Evolutionary conservation across 2,113 vertebrate genomes (phyloP).

Genomic region (Hippocampus mohnikei): DNA sequence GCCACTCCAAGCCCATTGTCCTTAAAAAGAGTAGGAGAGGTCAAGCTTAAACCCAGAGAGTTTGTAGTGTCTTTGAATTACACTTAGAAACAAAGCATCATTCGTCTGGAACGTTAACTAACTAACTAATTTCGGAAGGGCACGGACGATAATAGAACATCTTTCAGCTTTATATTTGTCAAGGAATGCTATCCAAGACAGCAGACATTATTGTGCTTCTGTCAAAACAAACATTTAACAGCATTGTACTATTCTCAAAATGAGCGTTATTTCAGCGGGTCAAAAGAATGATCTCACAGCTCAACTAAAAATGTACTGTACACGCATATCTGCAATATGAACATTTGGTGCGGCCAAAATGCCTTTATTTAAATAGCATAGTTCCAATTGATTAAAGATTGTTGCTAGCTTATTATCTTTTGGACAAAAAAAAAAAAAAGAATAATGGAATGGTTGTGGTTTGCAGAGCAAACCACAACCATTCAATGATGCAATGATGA

Average conservation of each 20-base stretch:
- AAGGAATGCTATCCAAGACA: background rate
- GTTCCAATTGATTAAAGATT: too few relatives aligned
- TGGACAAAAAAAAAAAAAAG: too few relatives aligned
- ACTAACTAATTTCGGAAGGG: background rate
- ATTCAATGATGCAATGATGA: too few relatives aligned
- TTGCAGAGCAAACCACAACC: too few relatives aligned
- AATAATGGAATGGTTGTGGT: too few relatives aligned
- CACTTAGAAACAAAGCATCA: background rate
- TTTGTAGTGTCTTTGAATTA: background rate
- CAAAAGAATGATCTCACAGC: too few relatives aligned
- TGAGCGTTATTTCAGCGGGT: too few relatives aligned
- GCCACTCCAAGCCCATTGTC: conserved; percentile 41
- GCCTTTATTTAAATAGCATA: too few relatives aligned
- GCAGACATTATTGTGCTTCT: background rate
- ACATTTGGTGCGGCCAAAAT: too few relatives aligned
- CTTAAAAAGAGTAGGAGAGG: conserved; percentile 40
- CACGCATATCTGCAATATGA: too few relatives aligned
- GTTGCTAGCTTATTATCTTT: too few relatives aligned
- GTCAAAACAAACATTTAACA: background rate
- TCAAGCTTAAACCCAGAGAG: background rate
- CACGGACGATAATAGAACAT: background rate
- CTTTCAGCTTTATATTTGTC: background rate
- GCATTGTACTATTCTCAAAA: background rate
- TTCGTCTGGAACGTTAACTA: background rate
- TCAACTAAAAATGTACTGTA: too few relatives aligned